Evolutionary conservation across 2,113 vertebrate species (phyloP).

Genomic region (Trinectes maculatus): DNA sequence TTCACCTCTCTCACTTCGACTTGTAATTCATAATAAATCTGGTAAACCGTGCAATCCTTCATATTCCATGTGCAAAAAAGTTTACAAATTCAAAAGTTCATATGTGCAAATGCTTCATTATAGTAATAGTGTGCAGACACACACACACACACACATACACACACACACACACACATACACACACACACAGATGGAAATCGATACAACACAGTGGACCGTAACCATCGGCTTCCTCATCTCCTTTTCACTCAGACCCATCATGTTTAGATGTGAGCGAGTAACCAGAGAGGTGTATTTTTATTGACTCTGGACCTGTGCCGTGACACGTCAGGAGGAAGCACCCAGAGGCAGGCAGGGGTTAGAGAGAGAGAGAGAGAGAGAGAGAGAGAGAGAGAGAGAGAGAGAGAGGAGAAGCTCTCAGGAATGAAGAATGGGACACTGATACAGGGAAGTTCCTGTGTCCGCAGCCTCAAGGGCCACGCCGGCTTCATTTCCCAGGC

Average conservation of each 20-base stretch:
- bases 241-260: conserved; percentile 4
- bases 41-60: too few species aligned
- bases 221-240: conserved; percentile 1
- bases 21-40: too few species aligned
- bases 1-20: too few species aligned
- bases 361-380: too few species aligned
- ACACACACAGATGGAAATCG: too few species aligned
- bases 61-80: too few species aligned
- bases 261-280: conserved; percentile 37
- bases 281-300: conserved; percentile 54
- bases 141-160: too few species aligned
- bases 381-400: too few species aligned
- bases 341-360: conserved; percentile 56
- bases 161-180: too few species aligned
- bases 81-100: too few species aligned
- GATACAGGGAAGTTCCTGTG: conserved; percentile 57
- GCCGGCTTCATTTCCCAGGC: conserved; percentile 40
- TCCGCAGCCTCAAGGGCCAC: conserved; percentile 48
- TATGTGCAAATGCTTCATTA: too few species aligned
- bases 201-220: conserved; percentile 4
- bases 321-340: conserved; percentile 55
- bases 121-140: too few species aligned
- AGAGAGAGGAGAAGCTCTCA: conserved; percentile 38
- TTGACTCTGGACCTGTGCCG: conserved; percentile 50
- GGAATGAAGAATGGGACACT: conserved; percentile 54